These are phyloP conservation scores for Perodicticus potto DNA, from an alignment of 2,797 vertebrate species.

Conservation along the genomic window DNA sequence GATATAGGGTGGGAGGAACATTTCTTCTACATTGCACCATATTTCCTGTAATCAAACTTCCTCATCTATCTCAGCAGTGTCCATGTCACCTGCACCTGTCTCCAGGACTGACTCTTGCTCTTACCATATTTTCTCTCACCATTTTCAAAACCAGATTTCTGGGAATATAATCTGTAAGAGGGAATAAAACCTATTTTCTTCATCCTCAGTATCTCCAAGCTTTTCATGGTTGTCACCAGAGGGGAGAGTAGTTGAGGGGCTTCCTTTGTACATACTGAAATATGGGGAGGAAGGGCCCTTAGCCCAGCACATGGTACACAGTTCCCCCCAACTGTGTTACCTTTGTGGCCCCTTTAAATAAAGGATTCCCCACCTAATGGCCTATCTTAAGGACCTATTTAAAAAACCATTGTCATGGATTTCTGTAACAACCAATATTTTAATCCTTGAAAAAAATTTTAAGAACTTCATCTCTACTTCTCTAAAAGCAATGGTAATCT, in stretches of 20 bases:
- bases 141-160: constrained; percentile 59
- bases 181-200: constrained; percentile 52
- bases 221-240: neutral
- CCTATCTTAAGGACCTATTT: neutral
- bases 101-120: neutral
- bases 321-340: neutral
- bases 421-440: constrained; percentile 14
- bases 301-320: neutral
- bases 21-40: neutral
- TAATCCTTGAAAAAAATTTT: neutral
- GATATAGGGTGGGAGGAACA: neutral
- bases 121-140: constrained; percentile 61
- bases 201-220: neutral
- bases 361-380: neutral
- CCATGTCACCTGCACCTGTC: neutral
- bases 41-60: constrained; percentile 12
- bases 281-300: neutral
- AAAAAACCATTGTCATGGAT: neutral
- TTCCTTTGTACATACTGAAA: neutral
- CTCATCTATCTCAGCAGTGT: constrained; percentile 11
- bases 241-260: neutral
- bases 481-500: constrained; percentile 20
- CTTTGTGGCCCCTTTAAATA: neutral
- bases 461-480: neutral
- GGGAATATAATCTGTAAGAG: constrained; percentile 57